Base-by-base conservation (phyloP, 2,888 invertebrate genomes). In the Theretra japonica region DNA sequence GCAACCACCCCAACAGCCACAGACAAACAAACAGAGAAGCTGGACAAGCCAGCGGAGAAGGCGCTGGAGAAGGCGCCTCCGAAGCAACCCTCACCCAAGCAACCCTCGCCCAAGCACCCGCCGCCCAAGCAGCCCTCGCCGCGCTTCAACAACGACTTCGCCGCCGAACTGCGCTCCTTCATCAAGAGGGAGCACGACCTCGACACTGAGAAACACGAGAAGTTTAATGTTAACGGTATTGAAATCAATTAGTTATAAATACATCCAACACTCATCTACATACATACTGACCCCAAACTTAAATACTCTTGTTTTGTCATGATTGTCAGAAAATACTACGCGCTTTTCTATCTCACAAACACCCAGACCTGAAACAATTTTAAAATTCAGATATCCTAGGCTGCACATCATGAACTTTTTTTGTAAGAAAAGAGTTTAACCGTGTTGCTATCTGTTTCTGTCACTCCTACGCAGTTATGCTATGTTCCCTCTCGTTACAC, bases 141-240 rank as follows among this genome's bases (percentile, higher is more conserved):
- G n/a, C 68, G 69, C n/a, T 33, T 59, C 48, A 21, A 30, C 41
- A 11, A 41, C 48, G 73, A 70, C 53, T n/a, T 53, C 53, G 73
- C 73, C 7, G 75, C 74, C 1, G 78, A 80, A 53, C 70, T 60
- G 4, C 74, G 74, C 3, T 53, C 69, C 25, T 74, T 41, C 48
- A 65, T 76, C 57, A 80, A 78, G 23, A 78, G 77, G 6, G 81
- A 87, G 48, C 73, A 77, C 4, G 74, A 74, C 0, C 82, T 83
- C 0, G 72, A 68, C 0, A 82, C 82, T 4, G 71, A 70, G 0
- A 82, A 73, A 33, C 72, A 73, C 0, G 91, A 91, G 23, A 90
- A 82, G 62, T 85, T 86, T 73, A 91, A 83, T 80, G 83, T 91
- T 62, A 93, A 93, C 62, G 93, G 93, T 92, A 73, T 75, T 82